Conservation (phyloP, 1,140 invertebrate species). For the Apis cerana region DNA sequence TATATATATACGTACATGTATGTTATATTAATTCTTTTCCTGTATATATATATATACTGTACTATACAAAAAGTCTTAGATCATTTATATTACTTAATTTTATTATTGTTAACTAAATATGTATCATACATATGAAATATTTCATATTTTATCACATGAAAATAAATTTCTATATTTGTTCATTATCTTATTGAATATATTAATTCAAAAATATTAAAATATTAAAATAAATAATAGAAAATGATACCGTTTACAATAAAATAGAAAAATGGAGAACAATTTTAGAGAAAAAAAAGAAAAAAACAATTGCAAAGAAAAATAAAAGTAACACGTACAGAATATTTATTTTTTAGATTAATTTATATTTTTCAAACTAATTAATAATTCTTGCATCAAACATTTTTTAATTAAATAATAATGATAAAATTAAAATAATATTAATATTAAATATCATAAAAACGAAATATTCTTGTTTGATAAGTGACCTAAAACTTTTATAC, state of each 20-base stretch:
- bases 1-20: constrained; percentile 9
- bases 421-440: background rate
- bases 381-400: too few relatives aligned
- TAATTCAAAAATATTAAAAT: too few relatives aligned
- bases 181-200: too few relatives aligned
- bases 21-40: constrained; percentile 16
- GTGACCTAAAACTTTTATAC: background rate
- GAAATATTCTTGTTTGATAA: background rate
- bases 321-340: too few relatives aligned
- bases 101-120: too few relatives aligned
- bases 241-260: too few relatives aligned
- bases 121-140: background rate
- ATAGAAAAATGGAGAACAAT: too few relatives aligned
- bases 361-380: too few relatives aligned
- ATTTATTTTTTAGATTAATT: too few relatives aligned
- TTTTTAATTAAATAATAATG: background rate
- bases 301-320: too few relatives aligned
- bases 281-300: too few relatives aligned
- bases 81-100: background rate
- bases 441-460: background rate
- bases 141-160: background rate
- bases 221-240: too few relatives aligned
- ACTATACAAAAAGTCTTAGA: background rate
- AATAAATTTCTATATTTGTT: background rate
- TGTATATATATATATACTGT: background rate